A percentile compares a stretch with the other conserved stretches of the same genome.
These are phyloP conservation scores for Tenualosa ilisha DNA, from an alignment of 2,797 vertebrate species.

Conservation along the genomic window DNA sequence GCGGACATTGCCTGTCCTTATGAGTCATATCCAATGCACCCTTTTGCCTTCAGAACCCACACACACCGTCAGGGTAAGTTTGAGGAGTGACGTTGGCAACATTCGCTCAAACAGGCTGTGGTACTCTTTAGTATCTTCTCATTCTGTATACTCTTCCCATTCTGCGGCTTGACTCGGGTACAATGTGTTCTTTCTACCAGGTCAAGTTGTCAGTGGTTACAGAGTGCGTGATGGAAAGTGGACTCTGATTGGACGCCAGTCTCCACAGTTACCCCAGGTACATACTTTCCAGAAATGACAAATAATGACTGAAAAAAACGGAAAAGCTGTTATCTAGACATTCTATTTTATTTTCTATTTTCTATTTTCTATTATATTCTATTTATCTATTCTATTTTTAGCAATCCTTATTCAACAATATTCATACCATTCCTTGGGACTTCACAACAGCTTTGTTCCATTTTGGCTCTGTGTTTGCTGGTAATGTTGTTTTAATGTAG, in stretches of 20 bases:
- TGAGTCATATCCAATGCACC: conserved; percentile 86
- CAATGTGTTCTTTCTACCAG: conserved; percentile 63
- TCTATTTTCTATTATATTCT: too few species aligned
- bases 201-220: conserved; percentile 95
- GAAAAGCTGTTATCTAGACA: not conserved
- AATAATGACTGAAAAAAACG: not conserved
- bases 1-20: conserved; percentile 92
- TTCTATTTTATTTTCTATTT: not conserved
- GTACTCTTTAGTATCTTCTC: not conserved
- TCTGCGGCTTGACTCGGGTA: not conserved
- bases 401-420: not conserved
- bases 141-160: not conserved
- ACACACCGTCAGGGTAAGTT: conserved; percentile 90
- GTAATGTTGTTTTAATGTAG: not conserved
- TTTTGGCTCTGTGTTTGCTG: not conserved
- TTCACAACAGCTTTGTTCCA: not conserved
- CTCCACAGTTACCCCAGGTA: conserved; percentile 94
- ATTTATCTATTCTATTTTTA: not conserved
- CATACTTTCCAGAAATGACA: not conserved
- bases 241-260: conserved; percentile 91
- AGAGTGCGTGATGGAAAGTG: conserved; percentile 89
- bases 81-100: not conserved
- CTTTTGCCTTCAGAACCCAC: conserved; percentile 96
- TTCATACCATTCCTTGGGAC: not conserved
- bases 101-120: not conserved